Evolutionary conservation across 2,113 vertebrate genomes (phyloP), one percentile per base, ranked within the genome.

Genomic region (Mionectes macconnelli): DNA sequence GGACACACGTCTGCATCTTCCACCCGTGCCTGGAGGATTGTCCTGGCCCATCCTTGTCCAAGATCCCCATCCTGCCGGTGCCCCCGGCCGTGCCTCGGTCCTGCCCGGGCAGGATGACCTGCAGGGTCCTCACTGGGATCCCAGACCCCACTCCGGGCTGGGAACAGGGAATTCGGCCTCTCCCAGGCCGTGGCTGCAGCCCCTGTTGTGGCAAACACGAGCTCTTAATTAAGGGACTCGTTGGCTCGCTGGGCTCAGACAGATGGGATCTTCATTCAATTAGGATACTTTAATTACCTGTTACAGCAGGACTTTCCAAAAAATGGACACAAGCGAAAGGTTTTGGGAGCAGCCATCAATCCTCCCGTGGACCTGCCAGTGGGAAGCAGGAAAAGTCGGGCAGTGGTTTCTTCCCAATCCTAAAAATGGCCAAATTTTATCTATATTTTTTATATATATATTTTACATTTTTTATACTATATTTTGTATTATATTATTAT

Each of bases 211-310:
- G 93, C 95, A 97, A 97, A 97, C 96, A 96, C 22, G 77, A 20
- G 66, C 84, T 97, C 96, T 94, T 97, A 68, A 91, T 97, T 97
- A 96, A 95, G 92, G 96, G 96, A 94, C 91, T 89, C 42, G 89
- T 94, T 97, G 98, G 97, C 97, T 96, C 78, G 91, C 90, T 81
- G 93, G 96, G 95, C 97, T 94, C 96, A 53, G 97, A 94, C 98
- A 98, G 98, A 98, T 98, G 98, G 98, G 97, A 96, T 92, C 96
- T 96, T 97, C 96, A 98, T 98, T 98, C 98, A 97, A 98, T 98
- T 97, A 98, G 97, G 96, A 96, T 89, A 66, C 94, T 97, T 97
- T 98, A 98, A 98, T 98, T 98, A 98, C 97, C 97, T 96, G 45
- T 70, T 95, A 96, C 53, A 95, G 96, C 82, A 96, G 96, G 93